Evolutionary conservation across 2,113 vertebrate genomes (phyloP).

Genomic region (Anas platyrhynchos): DNA sequence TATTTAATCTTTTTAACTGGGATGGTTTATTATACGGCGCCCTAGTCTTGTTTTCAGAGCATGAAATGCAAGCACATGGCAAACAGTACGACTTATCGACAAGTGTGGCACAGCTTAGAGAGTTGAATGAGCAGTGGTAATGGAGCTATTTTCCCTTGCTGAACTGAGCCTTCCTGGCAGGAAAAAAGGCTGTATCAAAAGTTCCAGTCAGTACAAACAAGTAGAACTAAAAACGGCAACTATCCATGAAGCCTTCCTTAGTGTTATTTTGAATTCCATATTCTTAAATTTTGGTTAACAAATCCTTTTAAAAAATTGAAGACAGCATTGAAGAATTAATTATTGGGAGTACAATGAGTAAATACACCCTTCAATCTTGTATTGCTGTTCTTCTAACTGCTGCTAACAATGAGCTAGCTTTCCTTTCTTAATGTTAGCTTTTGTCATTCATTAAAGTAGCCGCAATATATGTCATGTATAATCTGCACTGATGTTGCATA

Average conservation of each 20-base stretch:
- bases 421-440: background rate
- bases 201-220: background rate
- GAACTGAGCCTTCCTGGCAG: background rate
- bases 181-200: background rate
- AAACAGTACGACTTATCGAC: background rate
- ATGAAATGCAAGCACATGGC: background rate
- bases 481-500: background rate
- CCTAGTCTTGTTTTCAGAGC: background rate
- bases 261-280: background rate
- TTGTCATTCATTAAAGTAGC: background rate
- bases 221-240: background rate
- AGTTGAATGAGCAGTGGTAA: background rate
- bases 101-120: background rate
- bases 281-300: background rate
- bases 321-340: background rate
- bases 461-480: background rate
- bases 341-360: background rate
- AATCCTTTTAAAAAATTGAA: background rate
- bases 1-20: background rate
- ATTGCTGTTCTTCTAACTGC: background rate
- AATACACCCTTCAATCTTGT: background rate
- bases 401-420: background rate
- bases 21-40: background rate
- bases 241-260: background rate
- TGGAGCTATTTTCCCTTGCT: background rate